Percentiles rank a stretch among this genome's conserved stretches.
Evolutionary conservation across 2,888 invertebrate genomes (phyloP).

Genomic region (Scaptomyza flava): DNA sequence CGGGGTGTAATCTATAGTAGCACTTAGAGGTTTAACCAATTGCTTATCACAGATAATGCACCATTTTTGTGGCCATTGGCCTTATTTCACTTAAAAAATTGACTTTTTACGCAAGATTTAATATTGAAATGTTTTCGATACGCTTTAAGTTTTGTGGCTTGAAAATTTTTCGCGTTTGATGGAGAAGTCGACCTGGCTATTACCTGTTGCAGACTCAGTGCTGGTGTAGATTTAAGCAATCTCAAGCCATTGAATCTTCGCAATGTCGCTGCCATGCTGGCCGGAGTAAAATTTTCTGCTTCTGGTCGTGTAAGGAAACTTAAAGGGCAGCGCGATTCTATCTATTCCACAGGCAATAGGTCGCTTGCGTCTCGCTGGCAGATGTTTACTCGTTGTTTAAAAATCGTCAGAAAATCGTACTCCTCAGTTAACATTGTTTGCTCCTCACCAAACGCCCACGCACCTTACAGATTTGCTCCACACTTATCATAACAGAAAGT

Average conservation of each 20-base stretch:
- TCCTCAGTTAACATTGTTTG: slow-evolving; percentile 27
- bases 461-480: slow-evolving; percentile 17
- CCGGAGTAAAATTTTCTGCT: slow-evolving; percentile 81
- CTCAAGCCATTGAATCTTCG: slow-evolving; percentile 94
- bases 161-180: slow-evolving; percentile 33
- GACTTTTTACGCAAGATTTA: slow-evolving; percentile 8
- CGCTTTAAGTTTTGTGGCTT: slow-evolving; percentile 15
- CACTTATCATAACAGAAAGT: slow-evolving; percentile 10
- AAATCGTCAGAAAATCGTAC: slow-evolving; percentile 13
- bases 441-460: slow-evolving; percentile 39
- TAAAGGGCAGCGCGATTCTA: slow-evolving; percentile 75
- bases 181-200: slow-evolving; percentile 17
- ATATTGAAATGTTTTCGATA: slow-evolving; percentile 26
- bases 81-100: slow-evolving; percentile 18
- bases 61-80: slow-evolving; percentile 20
- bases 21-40: slow-evolving; percentile 21
- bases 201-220: slow-evolving; percentile 89
- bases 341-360: slow-evolving; percentile 67
- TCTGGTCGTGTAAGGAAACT: slow-evolving; percentile 77
- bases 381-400: slow-evolving; percentile 59
- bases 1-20: slow-evolving; percentile 39
- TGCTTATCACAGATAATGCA: slow-evolving; percentile 36
- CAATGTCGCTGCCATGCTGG: slow-evolving; percentile 95
- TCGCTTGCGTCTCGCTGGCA: slow-evolving; percentile 58
- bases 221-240: slow-evolving; percentile 91